Evolutionary conservation across 2,888 invertebrate species (phyloP), one percentile per base, ranked within the genome.

Genomic region (Lepidocyrtinus sp.): DNA sequence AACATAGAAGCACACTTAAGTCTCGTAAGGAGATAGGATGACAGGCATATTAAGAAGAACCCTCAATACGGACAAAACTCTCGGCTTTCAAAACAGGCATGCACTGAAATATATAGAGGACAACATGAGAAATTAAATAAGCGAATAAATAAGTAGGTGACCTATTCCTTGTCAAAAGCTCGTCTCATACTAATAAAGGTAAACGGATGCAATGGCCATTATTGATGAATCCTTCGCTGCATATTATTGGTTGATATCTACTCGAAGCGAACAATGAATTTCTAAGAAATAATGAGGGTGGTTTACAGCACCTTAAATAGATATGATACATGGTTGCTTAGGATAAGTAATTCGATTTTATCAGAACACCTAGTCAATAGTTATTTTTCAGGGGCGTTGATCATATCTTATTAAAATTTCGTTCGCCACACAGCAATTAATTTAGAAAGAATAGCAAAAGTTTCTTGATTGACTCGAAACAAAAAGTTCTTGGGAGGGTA

Each of bases 161-260:
- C 76, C 76, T 55, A 76, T 76, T 76, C 64, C 76, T 76, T 70
- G 46, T 76, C 64, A 64, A 71, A 75, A 64, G 76, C 76, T 76
- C 76, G 59, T 76, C 70, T 69, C 26, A 12, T 68, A 69, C 50
- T 69, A 75, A 75, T 75, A 69, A 75, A 25, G 62, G 15, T 46
- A 61, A 21, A 62, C 19, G 72, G 62, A 65, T 67, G 64, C 63
- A 72, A 64, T 70, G 59, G 72, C 36, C 36, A 27, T 27, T 65
- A 36, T 63, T 22, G 17, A 50, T 50, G 50, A 2, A 17, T 12
- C 2, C 5, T 50, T 50, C 50, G 17, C 12, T 7, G 12, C 17
- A 7, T 50, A 50, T 50, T 50, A 50, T 12, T 1, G 50, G 15
- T 17, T 12, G 50, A 50, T 50, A 50, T 50, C 50, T 50, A 12